phyloP scores from a whole-genome alignment of 2,888 invertebrate genomes.

The Drosophila lacicola region DNA sequence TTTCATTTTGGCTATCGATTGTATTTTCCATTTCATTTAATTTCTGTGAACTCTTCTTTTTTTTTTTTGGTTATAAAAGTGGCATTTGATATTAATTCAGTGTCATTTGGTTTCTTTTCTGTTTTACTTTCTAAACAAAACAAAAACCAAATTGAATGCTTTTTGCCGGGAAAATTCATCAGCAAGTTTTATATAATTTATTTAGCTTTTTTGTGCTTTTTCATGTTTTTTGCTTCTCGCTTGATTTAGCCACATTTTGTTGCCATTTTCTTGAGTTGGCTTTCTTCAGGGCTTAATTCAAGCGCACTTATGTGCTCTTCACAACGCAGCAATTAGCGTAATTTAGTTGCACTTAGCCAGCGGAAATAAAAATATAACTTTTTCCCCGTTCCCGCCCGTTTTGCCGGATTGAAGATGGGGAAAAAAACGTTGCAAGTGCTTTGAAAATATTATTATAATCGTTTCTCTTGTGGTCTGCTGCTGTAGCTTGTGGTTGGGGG shows the following conservation, averaged over 20 bases:
- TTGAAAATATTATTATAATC: constrained; percentile 41
- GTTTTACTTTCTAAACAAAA: constrained; percentile 60
- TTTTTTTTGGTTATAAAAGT: constrained; percentile 21
- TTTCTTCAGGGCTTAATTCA: constrained; percentile 49
- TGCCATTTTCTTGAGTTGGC: constrained; percentile 43
- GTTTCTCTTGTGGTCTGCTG: constrained; percentile 5
- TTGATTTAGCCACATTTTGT: constrained; percentile 32
- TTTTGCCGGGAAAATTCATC: constrained; percentile 53
- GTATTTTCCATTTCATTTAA: constrained; percentile 73
- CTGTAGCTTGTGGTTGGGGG: constrained; percentile 10
- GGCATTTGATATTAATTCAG: constrained; percentile 50
- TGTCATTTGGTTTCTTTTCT: constrained; percentile 47
- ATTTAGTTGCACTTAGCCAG: constrained; percentile 76
- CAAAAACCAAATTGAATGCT: constrained; percentile 49
- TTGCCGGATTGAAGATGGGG: constrained; percentile 10
- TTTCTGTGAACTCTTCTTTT: constrained; percentile 46
- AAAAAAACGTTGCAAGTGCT: constrained; percentile 19
- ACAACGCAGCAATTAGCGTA: constrained; percentile 68
- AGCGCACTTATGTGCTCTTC: constrained; percentile 43
- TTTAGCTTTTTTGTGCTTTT: constrained; percentile 25
- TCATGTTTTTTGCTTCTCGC: constrained; percentile 16
- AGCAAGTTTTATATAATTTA: constrained; percentile 57
- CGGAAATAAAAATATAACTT: constrained; percentile 69
- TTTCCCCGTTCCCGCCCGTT: constrained; percentile 12
- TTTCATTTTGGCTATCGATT: constrained; percentile 70